phyloP scores from a whole-genome alignment of 2,888 invertebrate genomes.

The Zaprionus bogoriensis region DNA sequence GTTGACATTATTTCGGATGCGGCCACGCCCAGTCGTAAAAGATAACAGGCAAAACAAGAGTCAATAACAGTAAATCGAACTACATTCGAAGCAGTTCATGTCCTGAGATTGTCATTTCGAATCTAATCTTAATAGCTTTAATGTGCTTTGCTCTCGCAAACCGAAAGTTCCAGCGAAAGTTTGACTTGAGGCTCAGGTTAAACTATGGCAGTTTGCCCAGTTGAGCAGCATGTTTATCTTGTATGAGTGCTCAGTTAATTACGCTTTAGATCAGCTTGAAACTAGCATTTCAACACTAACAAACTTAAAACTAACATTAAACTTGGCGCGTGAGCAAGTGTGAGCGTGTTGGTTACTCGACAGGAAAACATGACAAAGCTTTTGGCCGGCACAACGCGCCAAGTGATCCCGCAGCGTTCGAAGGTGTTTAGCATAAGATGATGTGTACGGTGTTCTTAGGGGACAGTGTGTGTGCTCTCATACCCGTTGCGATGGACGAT shows the following conservation, averaged over 20 bases:
- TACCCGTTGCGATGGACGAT: constrained; percentile 25
- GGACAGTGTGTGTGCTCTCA: constrained; percentile 16
- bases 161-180: not conserved
- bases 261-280: not conserved
- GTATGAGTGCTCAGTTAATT: constrained; percentile 1
- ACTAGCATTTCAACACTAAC: not conserved
- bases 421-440: constrained; percentile 15
- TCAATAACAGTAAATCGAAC: constrained; percentile 67
- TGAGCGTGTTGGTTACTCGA: not conserved
- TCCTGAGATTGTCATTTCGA: constrained; percentile 11
- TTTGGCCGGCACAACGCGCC: constrained; percentile 1
- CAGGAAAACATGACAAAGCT: constrained; percentile 22
- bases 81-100: constrained; percentile 47
- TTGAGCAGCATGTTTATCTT: not conserved
- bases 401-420: not conserved
- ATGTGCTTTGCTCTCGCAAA: not conserved
- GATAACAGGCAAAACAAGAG: constrained; percentile 44
- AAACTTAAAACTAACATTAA: constrained; percentile 20
- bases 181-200: no score
- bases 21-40: constrained; percentile 44
- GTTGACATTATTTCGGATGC: constrained; percentile 47
- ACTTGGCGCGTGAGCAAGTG: not conserved
- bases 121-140: constrained; percentile 28
- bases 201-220: no score
- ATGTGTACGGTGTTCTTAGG: constrained; percentile 2